phyloP scores from a whole-genome alignment of 2,797 vertebrate species.

The Loris lydekkerianus region DNA sequence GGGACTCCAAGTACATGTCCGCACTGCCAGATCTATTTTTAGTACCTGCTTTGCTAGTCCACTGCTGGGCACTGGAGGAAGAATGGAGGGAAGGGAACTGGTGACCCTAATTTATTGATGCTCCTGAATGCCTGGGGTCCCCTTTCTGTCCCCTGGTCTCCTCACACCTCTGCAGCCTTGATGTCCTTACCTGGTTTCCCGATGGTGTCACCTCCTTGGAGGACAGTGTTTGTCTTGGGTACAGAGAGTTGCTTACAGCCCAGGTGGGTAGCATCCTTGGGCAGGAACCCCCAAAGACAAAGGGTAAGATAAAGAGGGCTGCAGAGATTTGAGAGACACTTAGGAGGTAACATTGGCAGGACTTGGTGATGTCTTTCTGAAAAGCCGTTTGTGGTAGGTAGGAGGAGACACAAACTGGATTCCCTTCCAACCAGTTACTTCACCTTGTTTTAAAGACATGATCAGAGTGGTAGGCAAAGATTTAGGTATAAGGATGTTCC shows the following conservation, averaged over 20 bases:
- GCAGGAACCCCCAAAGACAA: not conserved
- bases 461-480: not conserved
- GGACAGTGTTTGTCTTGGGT: not conserved
- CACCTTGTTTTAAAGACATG: not conserved
- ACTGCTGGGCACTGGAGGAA: not conserved
- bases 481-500: not conserved
- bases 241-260: not conserved
- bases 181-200: not conserved
- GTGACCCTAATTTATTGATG: not conserved
- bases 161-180: not conserved
- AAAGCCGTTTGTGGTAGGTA: not conserved
- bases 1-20: not conserved
- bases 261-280: not conserved
- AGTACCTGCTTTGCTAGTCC: not conserved
- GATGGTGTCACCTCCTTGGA: not conserved
- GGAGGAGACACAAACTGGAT: not conserved
- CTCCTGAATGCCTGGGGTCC: not conserved
- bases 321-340: fast-evolving
- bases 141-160: not conserved
- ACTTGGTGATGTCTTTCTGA: not conserved
- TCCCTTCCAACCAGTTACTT: not conserved
- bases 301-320: not conserved
- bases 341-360: not conserved
- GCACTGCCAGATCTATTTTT: fast-evolving
- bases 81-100: not conserved